phyloP scores from a whole-genome alignment of 2,888 invertebrate genomes.

The Sepioteuthis lessoniana region DNA sequence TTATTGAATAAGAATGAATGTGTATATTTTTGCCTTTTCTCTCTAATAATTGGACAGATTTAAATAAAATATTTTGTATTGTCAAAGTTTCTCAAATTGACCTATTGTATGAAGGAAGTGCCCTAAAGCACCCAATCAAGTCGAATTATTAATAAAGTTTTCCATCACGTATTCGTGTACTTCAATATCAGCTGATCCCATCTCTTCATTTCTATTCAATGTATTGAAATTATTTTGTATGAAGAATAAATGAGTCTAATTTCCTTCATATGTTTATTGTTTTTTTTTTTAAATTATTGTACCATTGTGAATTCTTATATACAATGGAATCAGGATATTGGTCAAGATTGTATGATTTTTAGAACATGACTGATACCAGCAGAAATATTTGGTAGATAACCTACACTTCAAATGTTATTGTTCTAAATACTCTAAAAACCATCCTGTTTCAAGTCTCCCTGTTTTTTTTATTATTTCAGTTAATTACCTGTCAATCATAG shows the following conservation, averaged over 20 bases:
- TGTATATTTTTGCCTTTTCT: not conserved
- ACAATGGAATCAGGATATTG: not conserved
- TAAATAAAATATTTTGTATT: conserved; percentile 8
- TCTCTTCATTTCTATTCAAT: not conserved
- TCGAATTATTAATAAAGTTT: not conserved
- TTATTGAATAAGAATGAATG: not conserved
- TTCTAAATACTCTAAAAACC: not conserved
- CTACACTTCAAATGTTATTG: not conserved
- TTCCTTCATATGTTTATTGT: not conserved
- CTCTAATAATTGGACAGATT: not conserved
- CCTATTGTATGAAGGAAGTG: not conserved
- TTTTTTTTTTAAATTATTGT: not conserved
- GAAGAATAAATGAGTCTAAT: not conserved
- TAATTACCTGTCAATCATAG: not conserved
- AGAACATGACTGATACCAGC: not conserved
- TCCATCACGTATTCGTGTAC: not conserved
- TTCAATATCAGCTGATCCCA: not conserved
- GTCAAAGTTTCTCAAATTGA: not conserved
- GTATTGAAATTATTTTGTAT: not conserved
- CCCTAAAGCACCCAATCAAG: not conserved
- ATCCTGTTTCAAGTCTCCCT: not conserved
- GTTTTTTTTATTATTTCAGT: not conserved
- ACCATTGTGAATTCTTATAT: not conserved
- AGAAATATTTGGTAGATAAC: not conserved
- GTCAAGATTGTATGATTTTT: not conserved